phyloP scores from a whole-genome alignment of 2,888 invertebrate genomes.

The Schizaphis graminum region DNA sequence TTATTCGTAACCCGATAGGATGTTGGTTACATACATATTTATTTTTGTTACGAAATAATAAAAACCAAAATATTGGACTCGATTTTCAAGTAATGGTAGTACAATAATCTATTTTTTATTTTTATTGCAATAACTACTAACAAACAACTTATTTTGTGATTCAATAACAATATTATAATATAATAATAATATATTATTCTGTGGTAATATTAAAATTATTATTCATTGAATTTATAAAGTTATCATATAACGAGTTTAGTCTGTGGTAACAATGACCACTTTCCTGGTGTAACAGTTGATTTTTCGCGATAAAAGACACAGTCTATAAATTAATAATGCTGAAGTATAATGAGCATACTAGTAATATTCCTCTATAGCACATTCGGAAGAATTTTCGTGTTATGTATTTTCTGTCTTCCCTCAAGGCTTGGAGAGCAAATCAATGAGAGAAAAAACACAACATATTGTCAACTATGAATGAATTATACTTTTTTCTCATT shows the following conservation, averaged over 20 bases:
- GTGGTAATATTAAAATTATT: not conserved
- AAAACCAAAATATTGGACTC: not conserved
- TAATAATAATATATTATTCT: not conserved
- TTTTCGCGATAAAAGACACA: not conserved
- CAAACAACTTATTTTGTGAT: not conserved
- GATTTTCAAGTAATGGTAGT: not conserved
- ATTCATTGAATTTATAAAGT: not conserved
- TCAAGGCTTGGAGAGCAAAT: not conserved
- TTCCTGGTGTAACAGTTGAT: not conserved
- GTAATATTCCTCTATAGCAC: too few relatives aligned
- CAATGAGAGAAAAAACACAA: not conserved
- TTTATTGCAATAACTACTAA: not conserved
- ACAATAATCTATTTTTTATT: not conserved
- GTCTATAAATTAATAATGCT: not conserved
- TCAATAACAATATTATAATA: not conserved
- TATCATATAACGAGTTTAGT: not conserved
- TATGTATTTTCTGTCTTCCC: too few relatives aligned
- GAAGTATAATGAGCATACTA: too few relatives aligned
- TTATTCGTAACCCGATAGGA: not conserved
- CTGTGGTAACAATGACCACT: not conserved
- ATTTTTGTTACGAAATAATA: not conserved
- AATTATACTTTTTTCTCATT: not conserved
- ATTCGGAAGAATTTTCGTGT: too few relatives aligned
- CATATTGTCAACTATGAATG: not conserved
- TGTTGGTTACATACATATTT: not conserved